Conservation (phyloP, 2,113 vertebrate genomes). For the Urocolius indicus region DNA sequence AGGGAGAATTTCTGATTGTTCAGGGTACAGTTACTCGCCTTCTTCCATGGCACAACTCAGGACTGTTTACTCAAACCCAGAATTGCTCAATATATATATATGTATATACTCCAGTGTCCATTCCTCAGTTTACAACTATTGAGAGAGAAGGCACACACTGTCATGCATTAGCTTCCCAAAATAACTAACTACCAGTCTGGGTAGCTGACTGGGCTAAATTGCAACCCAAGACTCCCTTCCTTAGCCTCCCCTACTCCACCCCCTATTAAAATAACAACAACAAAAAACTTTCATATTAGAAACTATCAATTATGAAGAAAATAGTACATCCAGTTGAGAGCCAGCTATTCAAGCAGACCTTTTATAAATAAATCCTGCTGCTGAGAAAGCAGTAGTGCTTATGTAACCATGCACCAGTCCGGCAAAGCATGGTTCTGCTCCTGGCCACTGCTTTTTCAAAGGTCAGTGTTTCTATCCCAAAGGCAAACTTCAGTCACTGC, state of each 20-base stretch:
- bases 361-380: not conserved
- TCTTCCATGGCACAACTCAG: not conserved
- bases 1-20: not conserved
- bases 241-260: not conserved
- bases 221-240: constrained; percentile 11
- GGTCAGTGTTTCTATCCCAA: not conserved
- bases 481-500: not conserved
- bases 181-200: constrained; percentile 34
- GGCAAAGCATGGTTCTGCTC: not conserved
- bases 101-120: not conserved
- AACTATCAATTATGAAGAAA: constrained; percentile 15
- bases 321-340: not conserved
- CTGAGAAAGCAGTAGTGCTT: not conserved
- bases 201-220: not conserved
- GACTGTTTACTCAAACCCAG: not conserved
- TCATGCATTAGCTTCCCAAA: constrained; percentile 27
- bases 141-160: not conserved
- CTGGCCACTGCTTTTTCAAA: not conserved
- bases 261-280: not conserved
- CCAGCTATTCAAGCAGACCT: not conserved
- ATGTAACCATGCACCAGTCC: not conserved
- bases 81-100: not conserved
- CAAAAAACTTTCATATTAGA: not conserved
- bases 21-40: not conserved
- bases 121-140: not conserved